These are phyloP conservation scores for Saccopteryx leptura DNA, from an alignment of 2,113 vertebrate species.

Conservation along the genomic window DNA sequence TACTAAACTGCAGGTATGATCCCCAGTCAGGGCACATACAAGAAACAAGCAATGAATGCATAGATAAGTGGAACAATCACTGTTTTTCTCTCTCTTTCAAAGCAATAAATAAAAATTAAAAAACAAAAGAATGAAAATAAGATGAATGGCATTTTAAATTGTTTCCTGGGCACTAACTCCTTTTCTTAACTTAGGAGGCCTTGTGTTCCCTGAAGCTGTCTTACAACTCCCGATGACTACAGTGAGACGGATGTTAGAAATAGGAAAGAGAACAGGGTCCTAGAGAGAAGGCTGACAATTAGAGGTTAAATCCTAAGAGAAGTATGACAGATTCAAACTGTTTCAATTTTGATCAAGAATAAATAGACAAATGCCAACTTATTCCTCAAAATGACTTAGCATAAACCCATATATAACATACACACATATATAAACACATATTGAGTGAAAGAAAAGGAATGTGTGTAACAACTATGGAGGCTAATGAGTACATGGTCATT, in stretches of 20 bases:
- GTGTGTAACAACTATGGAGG: neutral
- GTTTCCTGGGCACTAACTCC: slow-evolving; percentile 19
- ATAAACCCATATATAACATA: neutral
- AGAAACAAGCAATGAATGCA: too few relatives aligned
- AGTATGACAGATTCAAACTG: slow-evolving; percentile 51
- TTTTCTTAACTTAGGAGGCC: slow-evolving; percentile 16
- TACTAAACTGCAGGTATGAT: too few relatives aligned
- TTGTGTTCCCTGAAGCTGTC: slow-evolving; percentile 1
- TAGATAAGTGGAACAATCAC: too few relatives aligned
- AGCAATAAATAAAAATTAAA: too few relatives aligned
- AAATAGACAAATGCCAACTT: slow-evolving; percentile 23
- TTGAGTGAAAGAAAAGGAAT: neutral
- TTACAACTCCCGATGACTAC: slow-evolving; percentile 43
- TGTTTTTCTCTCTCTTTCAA: too few relatives aligned
- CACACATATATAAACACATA: slow-evolving; percentile 16
- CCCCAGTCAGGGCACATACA: too few relatives aligned
- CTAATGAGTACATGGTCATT: neutral
- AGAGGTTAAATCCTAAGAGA: slow-evolving; percentile 53
- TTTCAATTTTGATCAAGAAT: slow-evolving; percentile 55
- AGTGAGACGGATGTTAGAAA: slow-evolving; percentile 38
- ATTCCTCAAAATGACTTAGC: slow-evolving; percentile 47
- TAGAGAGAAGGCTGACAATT: slow-evolving; percentile 45
- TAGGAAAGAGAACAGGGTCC: slow-evolving; percentile 2
- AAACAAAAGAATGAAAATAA: slow-evolving; percentile 45
- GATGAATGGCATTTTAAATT: neutral